Evolutionary conservation across 37 sponge, comb jelly and placozoan species (phyloP).

Genomic region (Axinella damicornis): DNA sequence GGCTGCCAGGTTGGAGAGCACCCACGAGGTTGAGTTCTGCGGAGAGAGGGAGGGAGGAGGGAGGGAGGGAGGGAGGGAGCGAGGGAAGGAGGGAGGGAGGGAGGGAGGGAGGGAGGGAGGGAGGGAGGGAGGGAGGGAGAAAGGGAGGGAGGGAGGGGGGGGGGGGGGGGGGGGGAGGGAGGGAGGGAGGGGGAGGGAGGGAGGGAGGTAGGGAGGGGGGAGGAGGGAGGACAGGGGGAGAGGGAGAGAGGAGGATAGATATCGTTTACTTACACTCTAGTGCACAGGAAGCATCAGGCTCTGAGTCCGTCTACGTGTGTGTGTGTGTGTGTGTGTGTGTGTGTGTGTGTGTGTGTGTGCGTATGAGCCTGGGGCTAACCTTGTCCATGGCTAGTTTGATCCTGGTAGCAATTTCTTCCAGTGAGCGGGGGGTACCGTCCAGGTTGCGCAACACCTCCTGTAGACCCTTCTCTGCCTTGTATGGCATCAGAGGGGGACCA

Average conservation of each 20-base stretch:
- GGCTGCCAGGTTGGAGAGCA: constrained; percentile 75
- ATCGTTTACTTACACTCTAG: too few relatives aligned
- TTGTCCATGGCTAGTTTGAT: constrained; percentile 69
- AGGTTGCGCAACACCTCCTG: constrained; percentile 60
- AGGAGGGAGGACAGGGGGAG: too few relatives aligned
- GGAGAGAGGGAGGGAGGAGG: neutral
- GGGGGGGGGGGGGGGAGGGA: too few relatives aligned
- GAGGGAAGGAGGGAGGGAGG: neutral
- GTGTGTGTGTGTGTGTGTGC: too few relatives aligned
- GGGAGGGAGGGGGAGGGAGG: too few relatives aligned
- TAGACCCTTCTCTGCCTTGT: constrained; percentile 70
- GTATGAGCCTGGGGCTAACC: too few relatives aligned
- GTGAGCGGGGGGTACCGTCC: constrained; percentile 18
- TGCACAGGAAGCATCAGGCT: too few relatives aligned
- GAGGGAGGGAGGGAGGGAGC: too few relatives aligned
- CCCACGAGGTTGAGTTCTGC: constrained; percentile 75
- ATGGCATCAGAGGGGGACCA: constrained; percentile 47
- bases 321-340: too few relatives aligned
- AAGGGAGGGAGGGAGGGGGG: neutral
- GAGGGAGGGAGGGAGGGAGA: neutral
- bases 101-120: neutral
- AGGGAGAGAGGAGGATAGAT: too few relatives aligned
- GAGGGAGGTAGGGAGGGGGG: too few relatives aligned
- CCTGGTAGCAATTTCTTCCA: constrained; percentile 80
- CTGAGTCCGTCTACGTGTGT: too few relatives aligned